phyloP scores from a whole-genome alignment of 2,888 invertebrate species.

The Drosophila pullipes region DNA sequence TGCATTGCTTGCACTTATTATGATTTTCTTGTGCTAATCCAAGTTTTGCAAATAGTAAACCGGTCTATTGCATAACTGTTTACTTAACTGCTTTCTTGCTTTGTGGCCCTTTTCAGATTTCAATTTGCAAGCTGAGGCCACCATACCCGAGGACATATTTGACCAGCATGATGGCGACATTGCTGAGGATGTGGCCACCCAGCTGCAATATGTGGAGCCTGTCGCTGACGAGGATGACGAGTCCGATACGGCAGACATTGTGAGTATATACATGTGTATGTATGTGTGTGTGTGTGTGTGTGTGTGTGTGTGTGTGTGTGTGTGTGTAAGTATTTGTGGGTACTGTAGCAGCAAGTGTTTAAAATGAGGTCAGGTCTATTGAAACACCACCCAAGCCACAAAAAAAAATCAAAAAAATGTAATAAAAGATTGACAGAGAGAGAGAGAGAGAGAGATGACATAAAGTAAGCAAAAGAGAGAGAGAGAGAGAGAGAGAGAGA shows the following conservation, averaged over 20 bases:
- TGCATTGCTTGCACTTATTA: not conserved
- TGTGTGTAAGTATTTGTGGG: constrained; percentile 1
- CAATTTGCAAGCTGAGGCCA: constrained; percentile 82
- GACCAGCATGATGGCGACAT: constrained; percentile 77
- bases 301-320: too few species aligned
- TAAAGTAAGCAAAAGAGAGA: not conserved
- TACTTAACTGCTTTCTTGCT: not conserved
- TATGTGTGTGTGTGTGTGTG: not conserved
- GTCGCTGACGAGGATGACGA: constrained; percentile 55
- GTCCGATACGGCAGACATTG: constrained; percentile 77
- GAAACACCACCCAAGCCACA: constrained; percentile 31
- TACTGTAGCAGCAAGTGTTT: constrained; percentile 41
- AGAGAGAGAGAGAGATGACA: not conserved
- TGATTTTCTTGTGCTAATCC: not conserved
- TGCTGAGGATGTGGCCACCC: constrained; percentile 60
- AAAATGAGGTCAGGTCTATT: constrained; percentile 69
- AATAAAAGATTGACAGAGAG: constrained; percentile 2
- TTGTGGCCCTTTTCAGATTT: constrained; percentile 69
- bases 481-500: not conserved
- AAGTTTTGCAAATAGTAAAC: constrained; percentile 14
- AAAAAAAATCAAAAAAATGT: not conserved
- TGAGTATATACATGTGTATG: constrained; percentile 60
- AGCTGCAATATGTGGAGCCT: constrained; percentile 66
- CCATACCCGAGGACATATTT: constrained; percentile 83
- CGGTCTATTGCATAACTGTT: constrained; percentile 7